Conservation (phyloP, 2,113 vertebrate species). For the Porphyrio hochstetteri region DNA sequence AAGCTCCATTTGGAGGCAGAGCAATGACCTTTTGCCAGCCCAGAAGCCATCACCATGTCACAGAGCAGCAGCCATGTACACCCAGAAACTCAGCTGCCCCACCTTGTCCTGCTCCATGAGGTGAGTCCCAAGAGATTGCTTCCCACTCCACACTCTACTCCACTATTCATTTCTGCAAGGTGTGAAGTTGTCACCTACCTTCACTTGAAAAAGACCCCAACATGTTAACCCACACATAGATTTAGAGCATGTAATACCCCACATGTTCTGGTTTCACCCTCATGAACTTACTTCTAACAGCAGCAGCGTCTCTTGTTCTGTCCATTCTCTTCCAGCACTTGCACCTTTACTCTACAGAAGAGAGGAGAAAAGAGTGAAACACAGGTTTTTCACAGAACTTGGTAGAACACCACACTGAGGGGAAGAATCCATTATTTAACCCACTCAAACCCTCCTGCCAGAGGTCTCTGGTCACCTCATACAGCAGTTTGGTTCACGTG, state of each 20-base stretch:
- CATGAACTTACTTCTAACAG: conserved; percentile 87
- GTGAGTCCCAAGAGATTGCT: neutral
- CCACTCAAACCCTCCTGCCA: rapidly evolving
- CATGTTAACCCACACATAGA: rapidly evolving
- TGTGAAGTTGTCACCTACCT: rapidly evolving
- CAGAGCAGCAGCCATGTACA: neutral
- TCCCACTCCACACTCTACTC: neutral
- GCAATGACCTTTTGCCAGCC: neutral
- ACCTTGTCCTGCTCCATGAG: neutral
- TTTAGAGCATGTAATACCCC: neutral
- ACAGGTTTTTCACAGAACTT: neutral
- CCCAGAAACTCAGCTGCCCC: too few relatives aligned
- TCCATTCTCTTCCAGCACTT: conserved; percentile 91
- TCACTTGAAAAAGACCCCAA: neutral
- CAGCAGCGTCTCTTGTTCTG: conserved; percentile 94
- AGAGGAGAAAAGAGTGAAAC: neutral
- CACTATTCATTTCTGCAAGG: neutral
- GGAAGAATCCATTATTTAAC: neutral
- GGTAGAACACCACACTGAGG: neutral
- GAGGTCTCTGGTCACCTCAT: rapidly evolving
- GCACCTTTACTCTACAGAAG: conserved; percentile 83
- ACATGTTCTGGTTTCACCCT: neutral
- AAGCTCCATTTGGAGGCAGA: rapidly evolving
- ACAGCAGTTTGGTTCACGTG: rapidly evolving
- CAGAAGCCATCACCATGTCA: neutral